Evolutionary conservation across 1,140 invertebrate species (phyloP), one percentile per base, ranked within the genome.

Genomic region (Lanistes nyassanus): DNA sequence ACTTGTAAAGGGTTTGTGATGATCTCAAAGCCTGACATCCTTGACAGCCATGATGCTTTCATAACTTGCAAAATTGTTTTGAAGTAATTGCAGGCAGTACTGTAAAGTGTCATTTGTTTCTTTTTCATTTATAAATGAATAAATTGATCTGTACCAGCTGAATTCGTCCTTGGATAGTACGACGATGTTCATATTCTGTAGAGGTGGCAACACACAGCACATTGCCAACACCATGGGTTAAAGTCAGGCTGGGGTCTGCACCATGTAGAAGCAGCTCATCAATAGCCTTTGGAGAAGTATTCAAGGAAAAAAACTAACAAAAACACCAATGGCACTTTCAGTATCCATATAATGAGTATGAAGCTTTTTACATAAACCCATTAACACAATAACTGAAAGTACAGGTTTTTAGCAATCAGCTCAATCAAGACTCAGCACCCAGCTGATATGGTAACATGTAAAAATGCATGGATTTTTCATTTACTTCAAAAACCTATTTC

Each of bases 191-290:
- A 69, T 86, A 87, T 42, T 87, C 84, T 26, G 87, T 88, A 21
- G 80, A 85, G 11, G 85, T 82, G 23, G 87, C 83, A 19, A 83
- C 84, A 85, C 88, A 90, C 6, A 90, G 79, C 31, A 87, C 87
- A 76, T 80, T 88, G 16, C 87, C 88, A 13, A 88, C 80, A 42
- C 88, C 88, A 77, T 89, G 87, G 53, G 87, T 88, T 56, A 90
- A 74, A 4, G 80, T 79, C 23, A 88, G 72, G 70, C 84, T 87
- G 13, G 87, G 84, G 74, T 89, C 83, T 74, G 83, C 85, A 29
- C 81, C 80, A 76, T 80, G 85, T 21, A 70, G 72, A 29, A 90
- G 65, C 26, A 90, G 78, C 74, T 87, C 85, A 81, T 87, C 85
- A 51, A 89, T 81, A 53, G 86, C 84, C 87, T 88, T 72, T 5